Evolutionary conservation across 2,113 vertebrate species (phyloP), one percentile per base, ranked within the genome.

Genomic region (Cacatua alba): DNA sequence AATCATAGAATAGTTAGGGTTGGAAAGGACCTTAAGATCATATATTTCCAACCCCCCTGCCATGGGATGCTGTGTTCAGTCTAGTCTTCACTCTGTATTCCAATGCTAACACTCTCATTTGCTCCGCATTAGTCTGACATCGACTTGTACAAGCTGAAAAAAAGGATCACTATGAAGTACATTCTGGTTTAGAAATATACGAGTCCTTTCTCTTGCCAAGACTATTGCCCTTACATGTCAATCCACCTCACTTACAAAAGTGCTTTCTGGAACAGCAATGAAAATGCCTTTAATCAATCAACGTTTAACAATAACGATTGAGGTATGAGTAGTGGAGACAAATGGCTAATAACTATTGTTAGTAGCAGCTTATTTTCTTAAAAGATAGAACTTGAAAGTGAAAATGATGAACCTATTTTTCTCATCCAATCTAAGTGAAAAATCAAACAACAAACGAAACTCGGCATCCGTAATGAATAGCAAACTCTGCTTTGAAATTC

Each of bases 331-430:
- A 95, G 79, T 11, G 14, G 48, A 92, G 83, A 71, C 62, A 92
- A 91, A 88, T 41, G 1, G 5, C 74, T 95, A 86, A 91, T 76
- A 94, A 77, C 88, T 80, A 55, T 60, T 82, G 86, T 94, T 95
- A 96, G 81, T 72, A 84, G 79, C 70, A 91, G 63, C 31, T 92
- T 93, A 91, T 94, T 89, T 94, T 89, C 74, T 79, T 87, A 88
- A 63, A 77, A 71, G 86, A 78, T 46, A 64, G 52, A 91, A 94
- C 63, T 78, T 87, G 67, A 86, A 93, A 96, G 86, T 60, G 78
- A 85, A 95, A 94, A 92, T 80, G 52, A 97, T 86, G 78, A 94
- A 84, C 89, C 49, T 91, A 80, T 89, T 95, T 95, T 87, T 79
- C 70, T 63, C 41, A 82, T 82, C 70, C 59, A 89, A 52, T 17